phyloP scores from a whole-genome alignment of 2,888 invertebrate genomes.

The Argyresthia goedartella region DNA sequence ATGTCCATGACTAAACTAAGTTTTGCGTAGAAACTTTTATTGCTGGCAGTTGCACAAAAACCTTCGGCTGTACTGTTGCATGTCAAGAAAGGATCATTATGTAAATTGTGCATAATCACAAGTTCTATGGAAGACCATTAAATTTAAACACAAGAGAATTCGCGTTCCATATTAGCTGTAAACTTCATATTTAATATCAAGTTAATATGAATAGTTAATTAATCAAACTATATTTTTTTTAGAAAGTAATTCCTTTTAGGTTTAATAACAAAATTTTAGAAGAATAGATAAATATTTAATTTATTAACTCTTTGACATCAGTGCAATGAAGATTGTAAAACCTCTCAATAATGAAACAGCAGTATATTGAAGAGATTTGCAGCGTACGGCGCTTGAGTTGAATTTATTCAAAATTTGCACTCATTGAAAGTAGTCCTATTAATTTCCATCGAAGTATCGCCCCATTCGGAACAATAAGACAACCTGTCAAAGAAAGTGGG shows the following conservation, averaged over 20 bases:
- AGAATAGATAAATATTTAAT: too few species aligned
- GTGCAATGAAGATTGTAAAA: neutral
- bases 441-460: constrained; percentile 6
- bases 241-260: too few species aligned
- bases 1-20: constrained; percentile 15
- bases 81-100: constrained; percentile 37
- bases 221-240: too few species aligned
- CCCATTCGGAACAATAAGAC: constrained; percentile 21
- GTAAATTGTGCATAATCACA: constrained; percentile 35
- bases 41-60: neutral
- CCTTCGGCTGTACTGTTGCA: constrained; percentile 20
- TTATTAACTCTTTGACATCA: too few species aligned
- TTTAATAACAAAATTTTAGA: too few species aligned
- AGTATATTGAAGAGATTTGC: neutral
- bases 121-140: constrained; percentile 19
- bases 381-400: neutral
- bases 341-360: neutral
- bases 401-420: neutral
- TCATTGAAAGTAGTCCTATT: constrained; percentile 4
- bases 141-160: constrained; percentile 13
- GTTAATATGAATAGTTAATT: too few species aligned
- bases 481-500: constrained; percentile 25
- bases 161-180: constrained; percentile 9
- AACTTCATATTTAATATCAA: constrained; percentile 16
- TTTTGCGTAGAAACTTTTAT: constrained; percentile 18